Percentiles rank a stretch among this genome's conserved stretches.
Conservation (phyloP, 2,797 vertebrate genomes). For the Pseudochirops cupreus region DNA sequence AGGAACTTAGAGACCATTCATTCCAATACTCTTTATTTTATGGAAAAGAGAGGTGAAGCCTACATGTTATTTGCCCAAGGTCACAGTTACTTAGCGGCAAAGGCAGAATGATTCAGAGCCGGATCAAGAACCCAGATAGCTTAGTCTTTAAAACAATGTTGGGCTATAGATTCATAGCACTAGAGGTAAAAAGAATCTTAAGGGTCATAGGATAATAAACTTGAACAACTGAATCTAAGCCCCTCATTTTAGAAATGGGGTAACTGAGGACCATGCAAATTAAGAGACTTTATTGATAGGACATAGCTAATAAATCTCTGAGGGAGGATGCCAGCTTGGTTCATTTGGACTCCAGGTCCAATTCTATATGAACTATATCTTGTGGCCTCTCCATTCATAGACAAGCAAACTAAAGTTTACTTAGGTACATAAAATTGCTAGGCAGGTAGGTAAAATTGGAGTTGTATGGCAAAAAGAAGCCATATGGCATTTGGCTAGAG, state of each 20-base stretch:
- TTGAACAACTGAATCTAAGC: background rate
- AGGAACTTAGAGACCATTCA: background rate
- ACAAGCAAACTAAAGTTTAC: no score
- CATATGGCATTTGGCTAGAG: no score
- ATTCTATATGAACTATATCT: background rate
- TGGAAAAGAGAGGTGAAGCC: background rate
- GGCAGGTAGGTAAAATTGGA: no score
- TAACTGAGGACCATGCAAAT: background rate
- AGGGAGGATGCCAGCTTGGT: background rate
- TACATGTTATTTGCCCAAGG: background rate
- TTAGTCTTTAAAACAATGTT: background rate
- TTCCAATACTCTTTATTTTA: background rate
- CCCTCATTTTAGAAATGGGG: background rate
- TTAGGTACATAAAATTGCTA: no score
- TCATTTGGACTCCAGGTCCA: background rate
- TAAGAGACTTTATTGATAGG: background rate
- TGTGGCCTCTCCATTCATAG: no score
- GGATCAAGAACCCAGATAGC: background rate
- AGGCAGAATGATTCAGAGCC: background rate
- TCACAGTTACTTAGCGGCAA: background rate
- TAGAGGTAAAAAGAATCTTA: background rate
- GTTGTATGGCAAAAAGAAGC: no score
- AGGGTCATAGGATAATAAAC: background rate
- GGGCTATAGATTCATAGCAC: background rate
- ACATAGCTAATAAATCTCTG: background rate